phyloP scores from a whole-genome alignment of 2,113 vertebrate species.

The Propithecus coquereli region DNA sequence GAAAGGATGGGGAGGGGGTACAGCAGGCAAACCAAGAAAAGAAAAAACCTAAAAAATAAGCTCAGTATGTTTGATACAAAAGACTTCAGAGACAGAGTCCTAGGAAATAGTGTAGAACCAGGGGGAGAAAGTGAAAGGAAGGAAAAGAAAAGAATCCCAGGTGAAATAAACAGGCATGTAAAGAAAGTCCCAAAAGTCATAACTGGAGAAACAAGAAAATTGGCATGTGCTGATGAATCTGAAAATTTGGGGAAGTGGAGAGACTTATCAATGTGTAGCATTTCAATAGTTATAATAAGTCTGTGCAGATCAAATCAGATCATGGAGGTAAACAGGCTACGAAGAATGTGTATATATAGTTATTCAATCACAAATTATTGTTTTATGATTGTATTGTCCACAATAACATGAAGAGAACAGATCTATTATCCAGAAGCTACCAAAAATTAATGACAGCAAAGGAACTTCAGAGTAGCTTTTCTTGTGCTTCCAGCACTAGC shows the following conservation, averaged over 20 bases:
- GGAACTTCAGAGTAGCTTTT: neutral
- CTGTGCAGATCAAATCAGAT: neutral
- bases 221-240: neutral
- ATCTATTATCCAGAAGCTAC: conserved; percentile 33
- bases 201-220: neutral
- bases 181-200: neutral
- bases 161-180: neutral
- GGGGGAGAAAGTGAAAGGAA: neutral
- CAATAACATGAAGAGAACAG: neutral
- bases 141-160: neutral
- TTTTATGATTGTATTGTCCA: neutral
- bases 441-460: neutral
- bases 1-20: neutral
- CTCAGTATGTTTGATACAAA: neutral
- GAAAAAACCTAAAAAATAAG: neutral
- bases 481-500: conserved; percentile 3
- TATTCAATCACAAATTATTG: neutral
- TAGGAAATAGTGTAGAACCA: neutral
- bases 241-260: neutral
- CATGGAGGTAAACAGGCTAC: neutral
- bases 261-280: neutral
- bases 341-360: neutral
- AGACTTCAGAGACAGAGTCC: neutral
- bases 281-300: neutral
- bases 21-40: neutral